phyloP scores from a whole-genome alignment of 1,140 invertebrate species.

The Musca domestica region DNA sequence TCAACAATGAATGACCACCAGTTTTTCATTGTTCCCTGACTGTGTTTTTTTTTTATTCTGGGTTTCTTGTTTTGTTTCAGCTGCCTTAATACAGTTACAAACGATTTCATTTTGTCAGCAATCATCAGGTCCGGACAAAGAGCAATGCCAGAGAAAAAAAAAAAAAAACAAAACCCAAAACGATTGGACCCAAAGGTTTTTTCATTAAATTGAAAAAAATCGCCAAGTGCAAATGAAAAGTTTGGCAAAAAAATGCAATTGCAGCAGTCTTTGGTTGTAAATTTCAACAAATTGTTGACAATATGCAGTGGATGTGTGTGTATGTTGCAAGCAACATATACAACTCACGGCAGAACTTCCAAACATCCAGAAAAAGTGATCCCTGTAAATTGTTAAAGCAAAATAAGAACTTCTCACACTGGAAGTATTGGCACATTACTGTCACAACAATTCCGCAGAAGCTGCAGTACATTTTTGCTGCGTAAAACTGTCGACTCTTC shows the following conservation, averaged over 20 bases:
- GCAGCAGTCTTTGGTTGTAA: slow-evolving; percentile 11
- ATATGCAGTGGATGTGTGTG: slow-evolving; percentile 11
- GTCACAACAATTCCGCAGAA: neutral
- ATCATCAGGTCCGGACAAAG: neutral
- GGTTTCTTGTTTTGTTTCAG: no score
- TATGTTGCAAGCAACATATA: slow-evolving; percentile 11
- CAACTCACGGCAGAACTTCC: neutral
- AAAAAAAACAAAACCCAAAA: neutral
- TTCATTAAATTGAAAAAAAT: slow-evolving; percentile 19
- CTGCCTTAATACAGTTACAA: slow-evolving; percentile 15
- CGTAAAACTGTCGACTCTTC: neutral
- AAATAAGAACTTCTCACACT: neutral
- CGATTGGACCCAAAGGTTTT: neutral
- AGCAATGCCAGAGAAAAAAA: neutral
- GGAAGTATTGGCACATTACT: slow-evolving; percentile 10
- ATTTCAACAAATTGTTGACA: slow-evolving; percentile 21
- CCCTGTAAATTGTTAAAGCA: neutral
- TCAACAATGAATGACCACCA: slow-evolving; percentile 12
- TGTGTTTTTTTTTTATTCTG: no score
- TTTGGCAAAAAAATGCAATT: neutral
- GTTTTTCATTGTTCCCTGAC: slow-evolving; percentile 4
- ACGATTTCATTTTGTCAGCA: slow-evolving; percentile 22
- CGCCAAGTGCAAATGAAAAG: no score
- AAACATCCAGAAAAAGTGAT: neutral
- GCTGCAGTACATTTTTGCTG: no score